phyloP scores from a whole-genome alignment of 2,113 vertebrate species.

The Solenodon paradoxus region DNA sequence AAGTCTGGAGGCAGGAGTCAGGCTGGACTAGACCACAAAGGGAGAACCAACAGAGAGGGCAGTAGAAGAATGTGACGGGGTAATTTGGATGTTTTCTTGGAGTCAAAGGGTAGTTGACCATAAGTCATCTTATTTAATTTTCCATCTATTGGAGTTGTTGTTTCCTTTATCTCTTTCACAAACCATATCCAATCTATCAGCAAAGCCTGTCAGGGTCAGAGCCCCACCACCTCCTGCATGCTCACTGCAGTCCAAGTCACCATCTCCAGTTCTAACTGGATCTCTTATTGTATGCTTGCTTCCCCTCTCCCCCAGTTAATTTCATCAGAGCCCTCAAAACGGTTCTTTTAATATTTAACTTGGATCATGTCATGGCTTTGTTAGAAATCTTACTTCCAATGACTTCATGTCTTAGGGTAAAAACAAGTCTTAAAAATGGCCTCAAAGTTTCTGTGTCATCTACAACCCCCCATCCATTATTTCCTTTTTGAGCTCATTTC shows the following conservation, averaged over 20 bases:
- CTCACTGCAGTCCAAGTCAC: background rate
- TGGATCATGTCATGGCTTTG: background rate
- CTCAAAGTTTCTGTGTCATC: background rate
- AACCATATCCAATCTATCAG: background rate
- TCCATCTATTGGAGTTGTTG: background rate
- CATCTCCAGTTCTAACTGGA: background rate
- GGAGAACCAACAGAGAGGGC: background rate
- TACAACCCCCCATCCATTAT: background rate
- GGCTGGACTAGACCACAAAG: background rate
- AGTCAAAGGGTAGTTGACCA: background rate
- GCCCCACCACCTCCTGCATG: background rate
- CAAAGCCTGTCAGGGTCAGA: background rate
- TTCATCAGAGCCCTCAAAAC: background rate
- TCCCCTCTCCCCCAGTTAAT: background rate
- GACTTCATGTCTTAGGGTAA: background rate
- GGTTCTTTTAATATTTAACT: background rate
- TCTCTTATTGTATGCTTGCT: background rate
- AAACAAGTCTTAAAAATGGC: background rate
- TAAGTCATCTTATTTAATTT: background rate
- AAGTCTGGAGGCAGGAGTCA: background rate
- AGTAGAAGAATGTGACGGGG: no score
- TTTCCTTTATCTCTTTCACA: background rate
- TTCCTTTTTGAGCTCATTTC: background rate
- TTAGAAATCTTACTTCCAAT: background rate
- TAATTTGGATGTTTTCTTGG: background rate